Percentiles rank a stretch among this genome's conserved stretches.
Conservation (phyloP, 2,888 invertebrate genomes). For the Mylabris sibirica region DNA sequence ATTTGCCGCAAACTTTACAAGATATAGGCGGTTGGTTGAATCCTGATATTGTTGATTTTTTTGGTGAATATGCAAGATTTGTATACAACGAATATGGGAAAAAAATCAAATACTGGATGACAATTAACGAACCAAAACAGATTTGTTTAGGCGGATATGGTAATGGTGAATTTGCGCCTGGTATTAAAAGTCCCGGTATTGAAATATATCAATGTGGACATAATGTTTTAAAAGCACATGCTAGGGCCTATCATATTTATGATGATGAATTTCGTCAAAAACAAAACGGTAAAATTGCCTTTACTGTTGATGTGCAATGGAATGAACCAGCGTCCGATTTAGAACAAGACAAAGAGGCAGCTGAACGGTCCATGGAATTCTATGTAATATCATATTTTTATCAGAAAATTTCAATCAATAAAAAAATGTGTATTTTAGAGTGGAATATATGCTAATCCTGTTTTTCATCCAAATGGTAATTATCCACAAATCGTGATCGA, state of each 20-base stretch:
- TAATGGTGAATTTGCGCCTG: conserved; percentile 35
- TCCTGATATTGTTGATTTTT: conserved; percentile 36
- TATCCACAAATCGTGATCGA: conserved; percentile 71
- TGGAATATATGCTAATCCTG: conserved; percentile 73
- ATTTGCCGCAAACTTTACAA: conserved; percentile 64
- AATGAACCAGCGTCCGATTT: conserved; percentile 63
- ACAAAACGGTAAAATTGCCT: conserved; percentile 63
- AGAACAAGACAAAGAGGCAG: conserved; percentile 62
- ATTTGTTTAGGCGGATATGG: conserved; percentile 38
- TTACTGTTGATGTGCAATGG: conserved; percentile 65
- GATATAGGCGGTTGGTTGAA: conserved; percentile 42
- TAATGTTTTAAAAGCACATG: conserved; percentile 72
- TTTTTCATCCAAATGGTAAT: conserved; percentile 64
- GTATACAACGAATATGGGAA: conserved; percentile 43
- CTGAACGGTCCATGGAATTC: conserved; percentile 64
- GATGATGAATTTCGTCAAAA: conserved; percentile 65
- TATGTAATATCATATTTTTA: conserved; percentile 54
- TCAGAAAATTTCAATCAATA: neutral
- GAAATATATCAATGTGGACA: conserved; percentile 72
- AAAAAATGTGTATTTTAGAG: conserved; percentile 56
- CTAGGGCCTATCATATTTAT: conserved; percentile 71
- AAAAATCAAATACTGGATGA: conserved; percentile 46
- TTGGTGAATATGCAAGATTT: conserved; percentile 42
- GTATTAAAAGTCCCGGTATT: conserved; percentile 62
- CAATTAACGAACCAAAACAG: conserved; percentile 44